These are phyloP conservation scores for Alca torda DNA, from an alignment of 2,797 vertebrate genomes.

Conservation along the genomic window DNA sequence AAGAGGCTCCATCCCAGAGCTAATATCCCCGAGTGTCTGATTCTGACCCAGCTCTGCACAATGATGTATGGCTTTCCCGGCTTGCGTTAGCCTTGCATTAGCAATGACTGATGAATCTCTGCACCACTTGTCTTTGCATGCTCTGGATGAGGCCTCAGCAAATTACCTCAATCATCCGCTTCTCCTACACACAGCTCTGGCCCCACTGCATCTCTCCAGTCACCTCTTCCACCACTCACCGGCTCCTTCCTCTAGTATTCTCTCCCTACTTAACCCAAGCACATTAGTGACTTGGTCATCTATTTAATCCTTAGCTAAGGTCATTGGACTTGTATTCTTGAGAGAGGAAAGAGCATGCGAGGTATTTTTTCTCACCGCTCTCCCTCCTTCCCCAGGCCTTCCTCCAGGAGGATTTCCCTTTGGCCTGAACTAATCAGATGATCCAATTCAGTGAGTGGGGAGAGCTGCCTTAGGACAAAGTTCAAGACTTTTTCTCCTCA, in stretches of 20 bases:
- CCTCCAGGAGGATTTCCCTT: neutral
- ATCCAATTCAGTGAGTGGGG: neutral
- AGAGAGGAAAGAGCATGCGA: neutral
- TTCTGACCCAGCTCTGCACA: neutral
- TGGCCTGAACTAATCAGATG: constrained; percentile 8
- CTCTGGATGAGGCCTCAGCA: neutral
- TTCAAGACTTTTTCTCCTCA: neutral
- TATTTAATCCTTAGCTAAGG: neutral
- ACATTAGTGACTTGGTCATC: neutral
- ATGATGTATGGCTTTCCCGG: neutral
- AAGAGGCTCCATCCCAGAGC: neutral
- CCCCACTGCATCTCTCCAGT: neutral
- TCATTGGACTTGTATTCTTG: neutral
- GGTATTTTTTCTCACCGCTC: neutral
- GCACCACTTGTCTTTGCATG: neutral
- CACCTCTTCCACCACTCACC: neutral
- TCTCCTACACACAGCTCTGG: neutral
- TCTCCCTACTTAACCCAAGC: neutral
- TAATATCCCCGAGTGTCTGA: neutral
- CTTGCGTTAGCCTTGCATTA: neutral
- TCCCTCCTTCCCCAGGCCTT: neutral
- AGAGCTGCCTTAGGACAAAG: constrained; percentile 4
- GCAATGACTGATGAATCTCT: neutral
- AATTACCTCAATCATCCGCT: neutral
- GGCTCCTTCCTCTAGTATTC: neutral